Evolutionary conservation across 2,113 vertebrate genomes (phyloP), one percentile per base, ranked within the genome.

Genomic region (Microcebus tavaratra): DNA sequence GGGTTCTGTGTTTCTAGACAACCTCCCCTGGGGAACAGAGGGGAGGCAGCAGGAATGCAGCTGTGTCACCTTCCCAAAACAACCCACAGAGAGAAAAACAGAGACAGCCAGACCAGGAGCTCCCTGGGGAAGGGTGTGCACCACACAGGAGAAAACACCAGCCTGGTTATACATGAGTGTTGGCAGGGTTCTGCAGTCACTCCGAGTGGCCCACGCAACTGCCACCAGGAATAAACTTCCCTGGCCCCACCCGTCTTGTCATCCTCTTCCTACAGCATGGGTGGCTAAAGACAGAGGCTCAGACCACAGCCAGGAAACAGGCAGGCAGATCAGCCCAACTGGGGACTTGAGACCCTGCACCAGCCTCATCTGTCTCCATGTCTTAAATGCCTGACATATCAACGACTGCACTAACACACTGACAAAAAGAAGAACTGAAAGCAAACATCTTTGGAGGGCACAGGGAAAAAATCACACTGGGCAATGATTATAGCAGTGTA

Each of bases 1-100:
- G 0, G 8, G 36, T 55, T 88, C 59, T 73, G 42, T n/a, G 91
- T 94, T 88, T 94, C 95, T 88, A 86, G 84, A 94, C 95, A 90
- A 85, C 92, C 53, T 57, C 31, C 83, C 84, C 68, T 25, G 21
- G 88, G 87, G 87, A 75, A 18, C 50, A 63, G 34, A 20, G 9
- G n/a, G 31, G 48, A 79, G 42, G 29, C 65, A 20, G 75, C n/a
- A 7, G 27, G 48, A 57, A 63, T 0, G 1, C 29, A 90, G 82
- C 90, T 75, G 87, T 94, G 92, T 90, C 90, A 90, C 80, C 15
- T 79, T 45, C 48, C 5, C 20, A 92, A 75, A 50, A 68, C 27
- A 67, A 50, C 18, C 31, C 53, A 3, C 55, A 48, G 63, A 92
- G n/a, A 73, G 15, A 17, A 86, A 68, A 86, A 76, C 4, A 20